A percentile compares a stretch with the other conserved stretches of the same genome.
These are phyloP conservation scores for Slavum lentiscoides DNA, from an alignment of 2,888 invertebrate species.

Conservation along the genomic window DNA sequence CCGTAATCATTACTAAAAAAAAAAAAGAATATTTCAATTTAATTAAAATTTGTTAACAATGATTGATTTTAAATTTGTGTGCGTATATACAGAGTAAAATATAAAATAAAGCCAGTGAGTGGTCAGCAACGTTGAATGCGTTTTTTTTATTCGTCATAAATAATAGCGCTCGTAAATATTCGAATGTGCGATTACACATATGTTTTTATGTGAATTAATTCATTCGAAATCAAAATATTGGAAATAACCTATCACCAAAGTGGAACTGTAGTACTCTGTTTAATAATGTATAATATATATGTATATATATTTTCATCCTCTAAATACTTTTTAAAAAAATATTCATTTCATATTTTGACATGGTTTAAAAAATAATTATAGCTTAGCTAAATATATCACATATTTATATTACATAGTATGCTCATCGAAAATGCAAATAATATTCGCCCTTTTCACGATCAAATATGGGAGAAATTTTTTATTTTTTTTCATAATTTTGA, in stretches of 20 bases:
- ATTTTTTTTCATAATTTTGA: not conserved
- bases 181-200: too few relatives aligned
- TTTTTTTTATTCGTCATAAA: not conserved
- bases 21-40: too few relatives aligned
- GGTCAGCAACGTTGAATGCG: too few relatives aligned
- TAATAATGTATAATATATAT: not conserved
- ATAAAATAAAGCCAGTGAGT: too few relatives aligned
- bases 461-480: not conserved
- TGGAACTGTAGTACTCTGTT: not conserved
- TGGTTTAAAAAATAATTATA: not conserved
- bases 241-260: not conserved
- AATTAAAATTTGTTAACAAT: too few relatives aligned
- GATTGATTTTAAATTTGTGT: too few relatives aligned
- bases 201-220: not conserved
- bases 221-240: not conserved
- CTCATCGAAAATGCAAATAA: not conserved
- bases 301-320: not conserved
- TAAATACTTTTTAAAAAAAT: not conserved
- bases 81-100: too few relatives aligned
- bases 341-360: slow-evolving; percentile 7
- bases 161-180: not conserved
- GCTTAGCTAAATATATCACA: not conserved
- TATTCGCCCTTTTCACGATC: not conserved
- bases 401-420: not conserved
- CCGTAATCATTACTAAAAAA: too few relatives aligned